Evolutionary conservation across 2,797 vertebrate species (phyloP), one percentile per base, ranked within the genome.

Genomic region (Notoglanidium macrostoma): DNA sequence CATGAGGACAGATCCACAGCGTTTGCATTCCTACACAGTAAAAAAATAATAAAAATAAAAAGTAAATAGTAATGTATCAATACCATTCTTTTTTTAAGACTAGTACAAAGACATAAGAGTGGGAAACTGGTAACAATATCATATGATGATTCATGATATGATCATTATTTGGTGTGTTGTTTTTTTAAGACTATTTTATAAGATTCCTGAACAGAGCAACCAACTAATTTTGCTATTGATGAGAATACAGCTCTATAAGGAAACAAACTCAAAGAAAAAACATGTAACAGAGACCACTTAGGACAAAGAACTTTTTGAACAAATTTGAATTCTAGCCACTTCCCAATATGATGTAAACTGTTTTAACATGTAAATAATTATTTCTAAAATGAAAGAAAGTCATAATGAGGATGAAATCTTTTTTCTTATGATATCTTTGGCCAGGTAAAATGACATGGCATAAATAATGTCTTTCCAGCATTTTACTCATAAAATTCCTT

Each of bases 1-100:
- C 95, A 95, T 1, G 91, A 90, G 0, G 85, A 70, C 83, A 95
- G 29, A 87, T 94, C 67, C 74, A 93, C 35, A 85, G 73, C 8
- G 2, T 87, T 85, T 49, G 92, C 88, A 85, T 91, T 90, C 59
- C 95, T 95, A 91, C 70, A 14, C 26, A 35, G 29, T 55, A 11
- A 23, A 54, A 86, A 32, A n/a, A n/a, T n/a, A n/a, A n/a, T n/a
- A n/a, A n/a, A n/a, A n/a, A n/a, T n/a, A 86, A 29, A 86, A 23
- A 9, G 3, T 26, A 51, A 2, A 51, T 51, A 35, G 51, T 15
- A 54, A 77, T 55, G 3, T 17, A 55, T 55, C 14, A 29, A 54
- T 54, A 29, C 5, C 1, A 7, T 40, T 46, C 46, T 46, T 46
- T 72, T 21, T 72, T 72, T 44, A 70, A 70, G 68, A 40, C 35